Conservation (phyloP, 2,797 vertebrate genomes). For the Echiichthys vipera region DNA sequence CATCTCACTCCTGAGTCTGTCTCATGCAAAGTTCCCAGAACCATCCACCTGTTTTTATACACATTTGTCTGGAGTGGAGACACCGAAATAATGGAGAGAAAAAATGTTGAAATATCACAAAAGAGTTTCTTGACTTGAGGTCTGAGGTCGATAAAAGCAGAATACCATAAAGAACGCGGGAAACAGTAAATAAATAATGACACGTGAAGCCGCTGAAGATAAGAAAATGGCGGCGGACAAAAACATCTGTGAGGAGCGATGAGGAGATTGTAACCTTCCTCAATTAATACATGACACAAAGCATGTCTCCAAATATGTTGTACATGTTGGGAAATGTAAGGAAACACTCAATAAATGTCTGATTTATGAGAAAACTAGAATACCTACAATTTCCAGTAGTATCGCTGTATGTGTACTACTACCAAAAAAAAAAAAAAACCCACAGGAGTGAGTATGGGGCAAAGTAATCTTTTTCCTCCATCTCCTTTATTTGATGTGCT, state of each 20-base stretch:
- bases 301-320: not conserved
- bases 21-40: too few species aligned
- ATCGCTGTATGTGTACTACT: not conserved
- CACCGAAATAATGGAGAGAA: not conserved
- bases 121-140: not conserved
- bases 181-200: not conserved
- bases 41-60: not conserved
- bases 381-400: not conserved
- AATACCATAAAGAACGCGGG: not conserved
- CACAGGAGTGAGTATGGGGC: not conserved
- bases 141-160: not conserved
- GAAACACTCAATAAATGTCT: not conserved
- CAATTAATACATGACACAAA: not conserved
- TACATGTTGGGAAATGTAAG: not conserved
- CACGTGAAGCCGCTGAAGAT: not conserved
- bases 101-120: not conserved
- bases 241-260: not conserved
- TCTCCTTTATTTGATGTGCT: conserved; percentile 22
- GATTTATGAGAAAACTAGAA: not conserved
- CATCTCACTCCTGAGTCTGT: too few species aligned
- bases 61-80: not conserved
- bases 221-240: not conserved
- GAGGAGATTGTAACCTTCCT: not conserved
- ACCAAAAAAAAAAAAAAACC: conserved; percentile 33
- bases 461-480: conserved; percentile 46